Conservation (phyloP, 2,888 invertebrate species). For the Lithodes maja region DNA sequence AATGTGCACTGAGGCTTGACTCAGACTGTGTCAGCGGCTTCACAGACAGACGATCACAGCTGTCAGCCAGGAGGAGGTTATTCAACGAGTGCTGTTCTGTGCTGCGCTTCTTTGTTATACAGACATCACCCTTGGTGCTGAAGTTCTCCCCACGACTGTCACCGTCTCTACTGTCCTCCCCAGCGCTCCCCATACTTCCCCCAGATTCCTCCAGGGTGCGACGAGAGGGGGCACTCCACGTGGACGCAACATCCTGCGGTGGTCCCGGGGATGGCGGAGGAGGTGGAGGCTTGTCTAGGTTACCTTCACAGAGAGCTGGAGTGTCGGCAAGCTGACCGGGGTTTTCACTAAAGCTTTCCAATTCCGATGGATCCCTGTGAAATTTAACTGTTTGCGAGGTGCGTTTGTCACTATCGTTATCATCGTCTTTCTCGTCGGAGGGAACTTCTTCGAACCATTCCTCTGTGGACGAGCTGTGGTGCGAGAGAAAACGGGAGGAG, state of each 20-base stretch:
- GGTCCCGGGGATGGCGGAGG: conserved; percentile 13
- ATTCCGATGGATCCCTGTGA: background rate
- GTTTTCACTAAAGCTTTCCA: conserved; percentile 5
- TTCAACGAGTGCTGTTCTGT: conserved; percentile 66
- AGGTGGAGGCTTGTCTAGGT: conserved; percentile 40
- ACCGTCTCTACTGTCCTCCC: conserved; percentile 53
- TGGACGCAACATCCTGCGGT: conserved; percentile 22
- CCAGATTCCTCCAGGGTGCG: conserved; percentile 48
- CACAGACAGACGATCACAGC: conserved; percentile 53
- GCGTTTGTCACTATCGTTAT: conserved; percentile 3
- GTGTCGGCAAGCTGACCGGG: conserved; percentile 16
- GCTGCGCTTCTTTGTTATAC: conserved; percentile 33
- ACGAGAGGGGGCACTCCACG: conserved; percentile 15
- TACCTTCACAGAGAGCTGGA: conserved; percentile 22
- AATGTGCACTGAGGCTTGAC: conserved; percentile 58
- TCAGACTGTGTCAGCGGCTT: conserved; percentile 56
- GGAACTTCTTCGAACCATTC: conserved; percentile 70
- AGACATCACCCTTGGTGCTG: conserved; percentile 44
- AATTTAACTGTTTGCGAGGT: background rate
- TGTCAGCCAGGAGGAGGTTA: conserved; percentile 63
- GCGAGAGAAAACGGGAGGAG: conserved; percentile 65
- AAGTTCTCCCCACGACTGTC: conserved; percentile 40
- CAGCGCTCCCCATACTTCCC: conserved; percentile 37
- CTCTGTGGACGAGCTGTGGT: conserved; percentile 69
- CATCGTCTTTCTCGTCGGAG: background rate